Percentiles rank a stretch among this genome's conserved stretches.
Evolutionary conservation across 2,797 vertebrate genomes (phyloP).

Genomic region (Cuniculus paca): DNA sequence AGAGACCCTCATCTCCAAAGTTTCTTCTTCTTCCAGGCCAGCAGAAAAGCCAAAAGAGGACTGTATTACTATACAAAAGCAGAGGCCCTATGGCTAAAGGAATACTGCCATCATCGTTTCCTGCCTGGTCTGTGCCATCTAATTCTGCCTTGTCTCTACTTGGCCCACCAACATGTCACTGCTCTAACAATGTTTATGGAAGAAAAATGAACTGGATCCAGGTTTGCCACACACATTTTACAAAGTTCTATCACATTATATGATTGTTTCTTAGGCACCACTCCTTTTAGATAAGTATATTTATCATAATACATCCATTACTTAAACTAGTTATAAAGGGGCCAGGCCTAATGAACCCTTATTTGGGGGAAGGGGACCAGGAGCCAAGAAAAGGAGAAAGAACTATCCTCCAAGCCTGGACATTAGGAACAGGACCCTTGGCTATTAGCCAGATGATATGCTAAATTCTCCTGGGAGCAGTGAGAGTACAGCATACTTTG

Average conservation of each 20-base stretch:
- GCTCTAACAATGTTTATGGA: background rate
- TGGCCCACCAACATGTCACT: background rate
- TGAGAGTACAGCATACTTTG: too few relatives aligned
- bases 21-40: background rate
- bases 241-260: background rate
- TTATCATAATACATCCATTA: background rate
- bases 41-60: background rate
- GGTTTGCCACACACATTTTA: background rate
- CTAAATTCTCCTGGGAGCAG: background rate
- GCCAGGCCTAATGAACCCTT: background rate
- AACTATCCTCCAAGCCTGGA: background rate
- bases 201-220: background rate
- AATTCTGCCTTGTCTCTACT: background rate
- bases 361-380: background rate
- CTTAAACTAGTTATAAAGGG: background rate
- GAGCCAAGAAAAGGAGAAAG: background rate
- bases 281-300: background rate
- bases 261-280: background rate
- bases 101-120: too few relatives aligned
- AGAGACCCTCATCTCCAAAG: background rate
- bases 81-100: fast-evolving
- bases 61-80: background rate
- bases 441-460: fast-evolving
- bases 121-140: background rate
- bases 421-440: background rate